Evolutionary conservation across 2,113 vertebrate genomes (phyloP), one percentile per base, ranked within the genome.

Genomic region (Euleptes europaea): DNA sequence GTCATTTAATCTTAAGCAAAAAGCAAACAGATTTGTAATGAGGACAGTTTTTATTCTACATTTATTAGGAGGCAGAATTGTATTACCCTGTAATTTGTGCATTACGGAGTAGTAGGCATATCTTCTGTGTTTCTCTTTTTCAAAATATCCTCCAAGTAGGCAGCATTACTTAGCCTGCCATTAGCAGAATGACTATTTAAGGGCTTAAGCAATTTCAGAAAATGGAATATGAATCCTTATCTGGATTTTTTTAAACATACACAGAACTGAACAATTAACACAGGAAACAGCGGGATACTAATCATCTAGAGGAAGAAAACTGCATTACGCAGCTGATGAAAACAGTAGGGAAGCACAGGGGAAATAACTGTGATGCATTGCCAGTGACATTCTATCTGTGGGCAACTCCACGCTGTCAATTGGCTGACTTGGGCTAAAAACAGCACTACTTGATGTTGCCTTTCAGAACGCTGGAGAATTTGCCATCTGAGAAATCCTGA

Each of bases 241-340:
- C 38, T 40, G 6, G n/a, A 63, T 78, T 71, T 38, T 75, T 81
- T 88, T 90, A 88, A 89, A 75, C 90, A 88, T 84, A 79, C 94
- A 92, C 33, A 86, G 75, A 92, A 91, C 79, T 87, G 54, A 66
- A 89, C 84, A 73, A 92, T 93, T 93, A 93, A 91, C 88, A 94
- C 69, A 92, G 90, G 78, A 72, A 93, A 77, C 88, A 89, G 91
- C n/a, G 82, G 91, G 93, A 89, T 10, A 23, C 88, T 93, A 91
- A 94, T 93, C 91, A 90, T 86, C 86, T 77, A 80, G 89, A 85
- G 80, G 86, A 88, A 77, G 78, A 88, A 94, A 94, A 89, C 76
- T 76, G 15, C 86, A 84, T 90, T 90, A 86, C 87, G 80, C 84
- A 82, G 88, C 89, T 94, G 90, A 92, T 86, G 84, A 85, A 94